These are phyloP conservation scores for Chaenogobius annularis DNA, from an alignment of 2,113 vertebrate genomes.

Conservation along the genomic window DNA sequence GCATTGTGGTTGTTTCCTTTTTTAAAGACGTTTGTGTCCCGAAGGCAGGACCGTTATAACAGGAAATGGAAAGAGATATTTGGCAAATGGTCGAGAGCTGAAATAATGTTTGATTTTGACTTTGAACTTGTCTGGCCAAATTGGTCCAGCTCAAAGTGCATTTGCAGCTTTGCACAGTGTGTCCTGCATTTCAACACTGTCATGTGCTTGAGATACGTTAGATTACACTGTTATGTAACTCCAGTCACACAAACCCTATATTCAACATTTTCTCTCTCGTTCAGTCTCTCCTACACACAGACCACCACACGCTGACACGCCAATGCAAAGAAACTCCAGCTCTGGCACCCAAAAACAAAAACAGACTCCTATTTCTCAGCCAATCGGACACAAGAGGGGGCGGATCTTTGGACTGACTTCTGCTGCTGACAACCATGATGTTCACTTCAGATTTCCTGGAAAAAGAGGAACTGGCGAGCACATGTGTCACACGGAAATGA, in stretches of 20 bases:
- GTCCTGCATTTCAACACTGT: slow-evolving; percentile 35
- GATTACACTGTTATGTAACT: slow-evolving; percentile 52
- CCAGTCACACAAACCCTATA: slow-evolving; percentile 4
- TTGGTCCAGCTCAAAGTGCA: not conserved
- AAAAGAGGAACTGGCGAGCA: slow-evolving; percentile 24
- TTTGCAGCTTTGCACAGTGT: slow-evolving; percentile 10
- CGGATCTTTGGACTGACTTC: slow-evolving; percentile 51
- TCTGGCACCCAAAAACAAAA: slow-evolving; percentile 49
- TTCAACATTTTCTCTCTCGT: slow-evolving; percentile 3
- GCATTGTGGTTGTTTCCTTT: too few relatives aligned
- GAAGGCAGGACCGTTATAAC: too few relatives aligned
- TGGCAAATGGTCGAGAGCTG: not conserved
- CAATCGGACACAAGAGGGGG: slow-evolving; percentile 33
- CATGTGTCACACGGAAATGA: slow-evolving; percentile 4
- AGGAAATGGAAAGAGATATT: too few relatives aligned
- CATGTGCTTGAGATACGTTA: slow-evolving; percentile 46
- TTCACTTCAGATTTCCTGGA: slow-evolving; percentile 51
- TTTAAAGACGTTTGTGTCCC: too few relatives aligned
- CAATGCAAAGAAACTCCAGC: slow-evolving; percentile 49
- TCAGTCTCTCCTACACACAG: not conserved
- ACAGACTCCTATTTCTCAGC: slow-evolving; percentile 32
- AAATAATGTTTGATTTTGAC: not conserved
- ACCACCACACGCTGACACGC: slow-evolving; percentile 1
- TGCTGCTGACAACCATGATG: slow-evolving; percentile 44
- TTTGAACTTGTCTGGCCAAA: not conserved